Evolutionary conservation across 2,797 vertebrate genomes (phyloP).

Genomic region (Rhincodon typus): DNA sequence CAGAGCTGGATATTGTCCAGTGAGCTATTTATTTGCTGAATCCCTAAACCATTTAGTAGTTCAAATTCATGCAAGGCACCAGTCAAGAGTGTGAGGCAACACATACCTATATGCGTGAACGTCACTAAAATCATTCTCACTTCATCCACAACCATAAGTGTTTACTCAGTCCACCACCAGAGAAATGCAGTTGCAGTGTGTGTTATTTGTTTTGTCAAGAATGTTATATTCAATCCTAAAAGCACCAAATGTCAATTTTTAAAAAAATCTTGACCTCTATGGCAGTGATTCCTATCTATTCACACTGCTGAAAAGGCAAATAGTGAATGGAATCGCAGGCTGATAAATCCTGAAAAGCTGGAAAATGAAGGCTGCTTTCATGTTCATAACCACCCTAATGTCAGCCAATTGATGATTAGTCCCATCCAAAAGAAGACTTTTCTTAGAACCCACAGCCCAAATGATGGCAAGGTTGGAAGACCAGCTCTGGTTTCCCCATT

Average conservation of each 20-base stretch:
- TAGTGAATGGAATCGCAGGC: not conserved
- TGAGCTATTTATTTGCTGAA: no score
- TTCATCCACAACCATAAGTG: not conserved
- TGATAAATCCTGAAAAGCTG: not conserved
- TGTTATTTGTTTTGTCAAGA: no score
- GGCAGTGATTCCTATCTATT: not conserved
- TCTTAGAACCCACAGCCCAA: not conserved
- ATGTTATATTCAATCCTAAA: not conserved
- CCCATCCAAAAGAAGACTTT: not conserved
- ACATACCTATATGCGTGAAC: no score
- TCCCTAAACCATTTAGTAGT: not conserved
- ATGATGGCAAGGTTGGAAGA: not conserved
- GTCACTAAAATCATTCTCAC: not conserved
- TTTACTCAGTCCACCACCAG: not conserved
- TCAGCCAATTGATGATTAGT: not conserved
- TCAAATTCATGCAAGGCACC: not conserved
- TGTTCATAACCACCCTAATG: not conserved
- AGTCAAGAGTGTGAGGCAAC: not conserved
- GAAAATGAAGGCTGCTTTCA: not conserved
- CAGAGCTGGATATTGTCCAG: no score
- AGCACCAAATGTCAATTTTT: not conserved
- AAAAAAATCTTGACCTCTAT: not conserved
- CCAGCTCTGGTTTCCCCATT: not conserved
- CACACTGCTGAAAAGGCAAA: not conserved
- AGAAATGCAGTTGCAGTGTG: no score